Evolutionary conservation across 2,113 vertebrate genomes (phyloP).

Genomic region (Eolophus roseicapilla): DNA sequence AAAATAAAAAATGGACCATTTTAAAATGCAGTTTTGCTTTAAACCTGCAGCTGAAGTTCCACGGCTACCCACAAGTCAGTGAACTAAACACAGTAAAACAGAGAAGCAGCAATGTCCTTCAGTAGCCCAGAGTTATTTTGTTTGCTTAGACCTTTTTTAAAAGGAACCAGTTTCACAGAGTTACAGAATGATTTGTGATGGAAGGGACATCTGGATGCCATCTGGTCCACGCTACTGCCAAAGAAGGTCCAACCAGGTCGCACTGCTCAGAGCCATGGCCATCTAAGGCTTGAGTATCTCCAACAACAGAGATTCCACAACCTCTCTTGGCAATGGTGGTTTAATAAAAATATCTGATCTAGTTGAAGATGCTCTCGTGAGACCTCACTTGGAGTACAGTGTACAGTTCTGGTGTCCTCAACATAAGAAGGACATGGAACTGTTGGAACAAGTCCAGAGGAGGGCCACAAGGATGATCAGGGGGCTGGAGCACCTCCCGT

Average conservation of each 20-base stretch:
- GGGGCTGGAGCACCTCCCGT: no score
- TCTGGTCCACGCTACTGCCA: neutral
- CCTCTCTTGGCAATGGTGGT: neutral
- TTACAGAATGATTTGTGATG: neutral
- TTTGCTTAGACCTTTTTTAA: neutral
- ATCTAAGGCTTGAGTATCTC: neutral
- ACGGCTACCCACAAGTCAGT: neutral
- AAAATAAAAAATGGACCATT: neutral
- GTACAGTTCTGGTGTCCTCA: no score
- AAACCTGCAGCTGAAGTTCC: neutral
- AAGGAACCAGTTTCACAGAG: neutral
- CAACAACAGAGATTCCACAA: neutral
- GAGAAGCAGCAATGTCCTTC: neutral
- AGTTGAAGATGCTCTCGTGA: neutral
- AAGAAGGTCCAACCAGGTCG: neutral
- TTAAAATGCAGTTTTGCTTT: neutral
- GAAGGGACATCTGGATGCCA: neutral
- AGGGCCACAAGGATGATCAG: no score
- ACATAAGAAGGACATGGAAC: no score
- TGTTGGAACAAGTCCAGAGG: no score
- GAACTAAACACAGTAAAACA: neutral
- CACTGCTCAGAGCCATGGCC: neutral
- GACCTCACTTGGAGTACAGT: no score
- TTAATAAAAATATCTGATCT: neutral
- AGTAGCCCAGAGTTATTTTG: neutral